phyloP scores from a whole-genome alignment of 2,888 invertebrate genomes.

The Gastrophysa polygoni region DNA sequence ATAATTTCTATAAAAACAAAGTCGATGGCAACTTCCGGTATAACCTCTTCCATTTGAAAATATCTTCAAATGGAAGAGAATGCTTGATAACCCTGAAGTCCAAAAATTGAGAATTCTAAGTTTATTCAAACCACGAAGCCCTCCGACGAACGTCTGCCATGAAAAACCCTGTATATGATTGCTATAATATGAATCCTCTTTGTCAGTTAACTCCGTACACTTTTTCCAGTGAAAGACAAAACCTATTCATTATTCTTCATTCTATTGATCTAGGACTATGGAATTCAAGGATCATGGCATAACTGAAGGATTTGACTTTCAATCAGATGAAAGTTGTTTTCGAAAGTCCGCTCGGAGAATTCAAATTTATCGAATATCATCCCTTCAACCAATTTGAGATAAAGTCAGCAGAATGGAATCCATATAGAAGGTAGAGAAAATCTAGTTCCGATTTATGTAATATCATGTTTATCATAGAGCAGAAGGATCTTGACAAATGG shows the following conservation, averaged over 20 bases:
- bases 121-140: no score
- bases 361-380: background rate
- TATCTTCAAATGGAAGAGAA: no score
- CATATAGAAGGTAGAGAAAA: constrained; percentile 26
- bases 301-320: background rate
- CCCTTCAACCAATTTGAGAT: background rate
- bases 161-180: no score
- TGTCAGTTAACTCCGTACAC: no score
- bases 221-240: no score
- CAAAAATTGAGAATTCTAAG: no score
- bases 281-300: background rate
- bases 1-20: no score
- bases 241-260: background rate
- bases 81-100: no score
- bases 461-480: constrained; percentile 56
- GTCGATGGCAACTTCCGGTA: no score
- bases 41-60: no score
- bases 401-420: constrained; percentile 26
- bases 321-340: background rate
- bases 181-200: no score
- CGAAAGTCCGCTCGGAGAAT: background rate
- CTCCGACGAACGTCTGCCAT: no score
- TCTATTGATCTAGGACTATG: background rate
- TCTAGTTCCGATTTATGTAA: constrained; percentile 47
- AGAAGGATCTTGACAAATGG: constrained; percentile 52